Conservation (phyloP, 1,140 invertebrate genomes). For the Brachionus rubens region DNA sequence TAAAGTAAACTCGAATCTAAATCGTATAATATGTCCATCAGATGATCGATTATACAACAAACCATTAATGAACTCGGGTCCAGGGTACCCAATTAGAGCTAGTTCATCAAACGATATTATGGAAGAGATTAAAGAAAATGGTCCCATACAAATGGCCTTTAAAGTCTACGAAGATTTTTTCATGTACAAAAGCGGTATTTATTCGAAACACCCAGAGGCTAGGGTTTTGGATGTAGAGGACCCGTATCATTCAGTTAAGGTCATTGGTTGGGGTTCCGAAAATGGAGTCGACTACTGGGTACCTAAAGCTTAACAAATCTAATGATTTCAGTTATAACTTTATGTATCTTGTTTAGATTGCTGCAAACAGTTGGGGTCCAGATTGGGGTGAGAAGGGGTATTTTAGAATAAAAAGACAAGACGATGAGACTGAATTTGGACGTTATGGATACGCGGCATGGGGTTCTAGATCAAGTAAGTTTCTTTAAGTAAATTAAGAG, state of each 20-base stretch:
- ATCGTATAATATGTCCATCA: slow-evolving; percentile 22
- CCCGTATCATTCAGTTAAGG: slow-evolving; percentile 48
- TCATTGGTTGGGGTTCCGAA: slow-evolving; percentile 61
- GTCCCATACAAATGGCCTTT: slow-evolving; percentile 39
- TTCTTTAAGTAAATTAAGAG: background rate
- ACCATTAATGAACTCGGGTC: slow-evolving; percentile 6
- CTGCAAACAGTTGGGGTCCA: slow-evolving; percentile 43
- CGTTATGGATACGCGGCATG: background rate
- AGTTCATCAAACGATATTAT: slow-evolving; percentile 13
- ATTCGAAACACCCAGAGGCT: slow-evolving; percentile 10
- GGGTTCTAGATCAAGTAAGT: background rate
- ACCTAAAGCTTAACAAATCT: background rate
- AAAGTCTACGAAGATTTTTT: slow-evolving; percentile 42
- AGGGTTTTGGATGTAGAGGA: background rate
- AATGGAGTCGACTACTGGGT: slow-evolving; percentile 33
- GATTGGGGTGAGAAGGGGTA: slow-evolving; percentile 60
- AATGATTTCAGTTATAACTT: background rate
- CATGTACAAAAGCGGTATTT: slow-evolving; percentile 45
- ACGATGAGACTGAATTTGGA: background rate
- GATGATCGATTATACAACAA: slow-evolving; percentile 22
- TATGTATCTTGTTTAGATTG: slow-evolving; percentile 4
- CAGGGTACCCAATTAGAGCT: slow-evolving; percentile 3
- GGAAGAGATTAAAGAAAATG: slow-evolving; percentile 28
- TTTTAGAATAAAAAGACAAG: slow-evolving; percentile 23
- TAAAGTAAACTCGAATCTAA: slow-evolving; percentile 14